A percentile compares a stretch with the other conserved stretches of the same genome.
Conservation (phyloP, 2,888 invertebrate genomes). For the Palloptera scutellata region DNA sequence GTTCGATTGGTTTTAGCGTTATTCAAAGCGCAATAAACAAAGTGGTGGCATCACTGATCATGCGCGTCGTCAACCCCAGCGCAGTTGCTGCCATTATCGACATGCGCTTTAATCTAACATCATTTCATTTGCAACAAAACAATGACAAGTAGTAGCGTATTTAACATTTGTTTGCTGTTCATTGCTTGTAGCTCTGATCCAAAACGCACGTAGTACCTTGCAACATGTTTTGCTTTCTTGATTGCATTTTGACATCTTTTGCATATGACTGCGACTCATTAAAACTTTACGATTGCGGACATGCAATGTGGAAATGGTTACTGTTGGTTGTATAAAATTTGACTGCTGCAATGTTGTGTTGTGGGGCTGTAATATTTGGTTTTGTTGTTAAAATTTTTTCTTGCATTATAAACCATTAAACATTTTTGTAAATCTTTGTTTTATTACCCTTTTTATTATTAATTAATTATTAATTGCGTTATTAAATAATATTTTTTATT, state of each 20-base stretch:
- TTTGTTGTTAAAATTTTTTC: background rate
- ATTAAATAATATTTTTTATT: too few relatives aligned
- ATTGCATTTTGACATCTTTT: conserved; percentile 1
- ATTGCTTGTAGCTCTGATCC: too few relatives aligned
- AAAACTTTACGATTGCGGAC: conserved; percentile 6
- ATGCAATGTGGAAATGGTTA: conserved; percentile 9
- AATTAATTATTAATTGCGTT: background rate
- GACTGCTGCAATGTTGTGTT: background rate
- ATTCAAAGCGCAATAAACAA: too few relatives aligned
- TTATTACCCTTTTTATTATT: background rate
- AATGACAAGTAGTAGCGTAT: too few relatives aligned
- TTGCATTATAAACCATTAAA: background rate
- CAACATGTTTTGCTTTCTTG: background rate
- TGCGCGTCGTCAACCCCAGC: too few relatives aligned
- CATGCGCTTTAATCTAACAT: too few relatives aligned
- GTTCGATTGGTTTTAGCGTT: too few relatives aligned
- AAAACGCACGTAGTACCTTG: too few relatives aligned
- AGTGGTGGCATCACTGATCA: too few relatives aligned
- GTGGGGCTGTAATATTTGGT: background rate
- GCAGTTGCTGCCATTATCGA: too few relatives aligned
- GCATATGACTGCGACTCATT: conserved; percentile 1
- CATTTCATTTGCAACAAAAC: too few relatives aligned
- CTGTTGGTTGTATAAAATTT: background rate
- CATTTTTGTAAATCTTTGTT: background rate
- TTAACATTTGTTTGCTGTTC: too few relatives aligned